phyloP scores from a whole-genome alignment of 2,797 vertebrate genomes.

The Epinephelus coioides region DNA sequence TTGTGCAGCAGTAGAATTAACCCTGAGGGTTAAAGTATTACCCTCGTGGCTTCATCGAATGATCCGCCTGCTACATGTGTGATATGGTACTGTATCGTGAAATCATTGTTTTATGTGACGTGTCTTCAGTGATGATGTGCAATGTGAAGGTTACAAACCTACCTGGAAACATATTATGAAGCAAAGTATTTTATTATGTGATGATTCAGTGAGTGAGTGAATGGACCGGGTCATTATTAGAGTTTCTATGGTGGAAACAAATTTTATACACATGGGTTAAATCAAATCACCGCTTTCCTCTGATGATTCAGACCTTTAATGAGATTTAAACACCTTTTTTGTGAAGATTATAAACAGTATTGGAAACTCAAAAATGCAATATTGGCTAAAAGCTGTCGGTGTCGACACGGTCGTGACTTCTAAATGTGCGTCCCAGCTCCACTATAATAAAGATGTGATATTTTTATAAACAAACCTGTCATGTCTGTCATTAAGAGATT shows the following conservation, averaged over 20 bases:
- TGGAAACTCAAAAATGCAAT: slow-evolving; percentile 24
- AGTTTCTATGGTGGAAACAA: slow-evolving; percentile 30
- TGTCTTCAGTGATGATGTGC: slow-evolving; percentile 49
- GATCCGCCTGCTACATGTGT: slow-evolving; percentile 40
- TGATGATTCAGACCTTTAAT: slow-evolving; percentile 9
- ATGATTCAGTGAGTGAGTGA: slow-evolving; percentile 13
- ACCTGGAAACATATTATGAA: slow-evolving; percentile 8
- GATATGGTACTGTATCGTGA: slow-evolving; percentile 35
- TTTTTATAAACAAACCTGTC: slow-evolving; percentile 69
- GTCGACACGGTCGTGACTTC: slow-evolving; percentile 12
- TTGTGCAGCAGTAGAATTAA: slow-evolving; percentile 19
- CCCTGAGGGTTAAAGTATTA: slow-evolving; percentile 36
- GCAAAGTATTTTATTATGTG: slow-evolving; percentile 23
- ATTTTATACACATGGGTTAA: slow-evolving; percentile 22
- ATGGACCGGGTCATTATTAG: slow-evolving; percentile 3
- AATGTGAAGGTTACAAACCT: slow-evolving; percentile 46
- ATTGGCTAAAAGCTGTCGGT: slow-evolving; percentile 20
- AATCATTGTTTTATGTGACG: slow-evolving; percentile 41
- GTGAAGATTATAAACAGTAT: slow-evolving; percentile 16
- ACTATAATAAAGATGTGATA: slow-evolving; percentile 71
- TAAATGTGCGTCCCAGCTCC: slow-evolving; percentile 22
- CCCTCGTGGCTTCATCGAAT: slow-evolving; percentile 23
- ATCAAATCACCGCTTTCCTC: background rate
- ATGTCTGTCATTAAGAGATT: background rate
- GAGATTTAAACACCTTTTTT: slow-evolving; percentile 15